Conservation (phyloP, 2,113 vertebrate species). For the Calonectris borealis region DNA sequence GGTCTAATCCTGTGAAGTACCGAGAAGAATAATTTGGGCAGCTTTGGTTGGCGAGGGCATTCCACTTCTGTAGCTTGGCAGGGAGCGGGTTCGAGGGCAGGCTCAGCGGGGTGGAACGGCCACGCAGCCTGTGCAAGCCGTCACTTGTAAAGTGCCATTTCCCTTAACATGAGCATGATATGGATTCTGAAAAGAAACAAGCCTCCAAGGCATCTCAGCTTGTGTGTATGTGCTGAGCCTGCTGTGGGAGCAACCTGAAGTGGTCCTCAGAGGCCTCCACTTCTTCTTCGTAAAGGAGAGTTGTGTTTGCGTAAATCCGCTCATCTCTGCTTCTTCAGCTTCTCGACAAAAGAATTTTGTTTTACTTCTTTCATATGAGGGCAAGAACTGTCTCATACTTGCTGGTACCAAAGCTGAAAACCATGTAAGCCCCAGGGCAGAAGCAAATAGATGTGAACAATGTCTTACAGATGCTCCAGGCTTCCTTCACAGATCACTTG, state of each 20-base stretch:
- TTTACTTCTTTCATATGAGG: not conserved
- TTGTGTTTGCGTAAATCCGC: not conserved
- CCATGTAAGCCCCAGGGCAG: accelerated
- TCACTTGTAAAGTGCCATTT: not conserved
- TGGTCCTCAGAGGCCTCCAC: not conserved
- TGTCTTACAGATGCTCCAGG: not conserved
- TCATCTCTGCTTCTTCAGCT: not conserved
- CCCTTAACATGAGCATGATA: not conserved
- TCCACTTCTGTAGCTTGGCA: not conserved
- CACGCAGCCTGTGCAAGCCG: accelerated
- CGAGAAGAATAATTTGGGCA: not conserved
- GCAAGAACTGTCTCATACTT: not conserved
- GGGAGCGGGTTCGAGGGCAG: not conserved
- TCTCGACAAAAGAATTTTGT: not conserved
- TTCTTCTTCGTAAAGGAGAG: not conserved
- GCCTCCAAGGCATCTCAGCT: not conserved
- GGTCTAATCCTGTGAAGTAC: not conserved
- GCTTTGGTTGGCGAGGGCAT: not conserved
- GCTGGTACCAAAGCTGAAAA: not conserved
- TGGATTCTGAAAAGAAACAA: accelerated
- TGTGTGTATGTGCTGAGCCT: not conserved
- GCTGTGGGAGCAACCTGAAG: not conserved
- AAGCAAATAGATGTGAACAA: not conserved
- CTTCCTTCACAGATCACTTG: not conserved
- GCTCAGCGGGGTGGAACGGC: not conserved